Base-by-base conservation (phyloP, 1,140 invertebrate genomes). In the Drosophila burlai region DNA sequence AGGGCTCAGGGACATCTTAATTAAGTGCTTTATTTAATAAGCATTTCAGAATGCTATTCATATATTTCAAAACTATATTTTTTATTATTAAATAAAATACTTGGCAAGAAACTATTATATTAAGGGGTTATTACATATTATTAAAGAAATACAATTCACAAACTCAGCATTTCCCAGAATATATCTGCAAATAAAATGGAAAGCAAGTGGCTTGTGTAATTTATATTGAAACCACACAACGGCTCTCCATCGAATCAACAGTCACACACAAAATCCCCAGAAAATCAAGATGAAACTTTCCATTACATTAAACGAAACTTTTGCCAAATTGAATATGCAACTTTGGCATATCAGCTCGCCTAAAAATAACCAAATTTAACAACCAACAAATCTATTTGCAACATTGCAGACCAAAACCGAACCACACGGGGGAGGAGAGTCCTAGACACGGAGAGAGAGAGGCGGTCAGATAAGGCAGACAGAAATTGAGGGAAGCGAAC, bases 351-450 rank as follows among this genome's bases (percentile, higher is more conserved):
- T 74, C 72, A 76, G 63, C 72, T 67, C 15, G 38, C 11, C 46
- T 15, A 55, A 67, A 64, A 60, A 78, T 60, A 82, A 82, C 67
- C 40, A 75, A 75, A 80, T 73, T 61, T 60, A 76, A 79, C 66
- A 83, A 77, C 74, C 76, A 75, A 45, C 54, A 76, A 54, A 72
- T 79, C 64, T 83, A 83, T 89, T 75, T 79, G 59, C 66, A 63
- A 68, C 78, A 72, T 84, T 89, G 60, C 85, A 87, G 84, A 62
- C 76, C 74, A 69, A 69, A 57, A 43, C 29, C 67, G 16, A 65
- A 16, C 29, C 64, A 58, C 57, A 43, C 31, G 11, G 45, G 36
- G 54, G 38, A 40, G 61, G 13, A 65, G 49, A 49, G 16, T 21
- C 21, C 26, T 1, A 18, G 49, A 52, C 29, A 8, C 6, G 18